phyloP scores from a whole-genome alignment of 2,113 vertebrate genomes.

The Phaetusa simplex region DNA sequence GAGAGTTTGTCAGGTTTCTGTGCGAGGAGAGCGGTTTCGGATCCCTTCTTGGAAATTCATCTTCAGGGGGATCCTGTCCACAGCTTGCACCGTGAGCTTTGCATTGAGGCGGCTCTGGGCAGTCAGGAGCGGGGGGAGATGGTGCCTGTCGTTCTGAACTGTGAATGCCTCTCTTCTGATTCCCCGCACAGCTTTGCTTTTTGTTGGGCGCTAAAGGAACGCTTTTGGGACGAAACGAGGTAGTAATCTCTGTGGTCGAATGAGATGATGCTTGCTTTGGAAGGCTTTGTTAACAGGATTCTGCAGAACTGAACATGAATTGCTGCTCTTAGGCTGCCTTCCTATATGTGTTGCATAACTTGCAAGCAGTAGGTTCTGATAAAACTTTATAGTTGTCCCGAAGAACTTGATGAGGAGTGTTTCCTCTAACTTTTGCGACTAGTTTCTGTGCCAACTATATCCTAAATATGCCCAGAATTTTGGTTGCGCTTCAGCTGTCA shows the following conservation, averaged over 20 bases:
- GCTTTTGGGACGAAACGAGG: neutral
- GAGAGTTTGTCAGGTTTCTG: neutral
- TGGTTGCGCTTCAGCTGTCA: neutral
- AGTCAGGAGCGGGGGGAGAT: neutral
- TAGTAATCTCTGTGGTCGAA: neutral
- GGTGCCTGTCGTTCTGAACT: neutral
- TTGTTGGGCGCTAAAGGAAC: neutral
- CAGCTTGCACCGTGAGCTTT: neutral
- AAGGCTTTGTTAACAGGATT: neutral
- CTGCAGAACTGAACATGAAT: neutral
- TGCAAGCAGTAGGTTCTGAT: neutral
- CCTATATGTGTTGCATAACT: neutral
- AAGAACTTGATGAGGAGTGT: neutral
- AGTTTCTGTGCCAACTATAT: fast-evolving
- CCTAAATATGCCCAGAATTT: neutral
- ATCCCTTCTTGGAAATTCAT: neutral
- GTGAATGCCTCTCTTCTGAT: neutral
- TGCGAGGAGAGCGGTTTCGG: neutral
- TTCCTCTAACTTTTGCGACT: neutral
- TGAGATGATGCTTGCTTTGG: neutral
- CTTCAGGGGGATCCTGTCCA: neutral
- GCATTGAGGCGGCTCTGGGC: neutral
- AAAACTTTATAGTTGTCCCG: neutral
- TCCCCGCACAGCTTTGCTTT: neutral
- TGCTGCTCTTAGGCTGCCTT: neutral